Evolutionary conservation across 2,113 vertebrate genomes (phyloP).

Genomic region (Dendrocopos noguchii): DNA sequence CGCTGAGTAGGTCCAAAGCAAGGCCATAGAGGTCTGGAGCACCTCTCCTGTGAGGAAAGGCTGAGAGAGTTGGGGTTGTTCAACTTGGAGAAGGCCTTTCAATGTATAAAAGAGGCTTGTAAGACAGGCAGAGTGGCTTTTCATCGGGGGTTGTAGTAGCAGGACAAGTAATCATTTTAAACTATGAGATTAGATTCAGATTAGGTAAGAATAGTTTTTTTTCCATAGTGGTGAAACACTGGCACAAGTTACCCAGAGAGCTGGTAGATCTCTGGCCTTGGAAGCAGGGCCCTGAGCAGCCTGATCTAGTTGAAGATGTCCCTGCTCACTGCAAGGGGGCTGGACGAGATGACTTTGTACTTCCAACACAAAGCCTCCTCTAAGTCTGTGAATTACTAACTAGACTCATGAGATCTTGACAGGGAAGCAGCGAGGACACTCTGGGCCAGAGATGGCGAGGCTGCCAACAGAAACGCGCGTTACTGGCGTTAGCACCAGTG

Average conservation of each 20-base stretch:
- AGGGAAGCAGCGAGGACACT: rapidly evolving
- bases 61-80: neutral
- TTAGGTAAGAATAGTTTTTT: neutral
- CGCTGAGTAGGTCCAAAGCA: neutral
- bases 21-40: neutral
- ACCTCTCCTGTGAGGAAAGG: neutral
- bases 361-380: neutral
- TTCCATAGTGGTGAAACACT: neutral
- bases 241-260: neutral
- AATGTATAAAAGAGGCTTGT: neutral
- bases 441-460: rapidly evolving
- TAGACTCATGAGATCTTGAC: rapidly evolving
- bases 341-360: neutral
- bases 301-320: neutral
- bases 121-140: neutral
- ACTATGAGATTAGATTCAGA: neutral
- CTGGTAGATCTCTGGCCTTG: too few species aligned
- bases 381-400: neutral
- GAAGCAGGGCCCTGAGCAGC: neutral
- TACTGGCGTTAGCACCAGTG: rapidly evolving
- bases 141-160: neutral
- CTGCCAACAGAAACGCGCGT: rapidly evolving
- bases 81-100: neutral
- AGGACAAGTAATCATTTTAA: neutral
- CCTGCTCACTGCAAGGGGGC: neutral